Conservation (phyloP, 2,888 invertebrate genomes). For the Lissonota sp. region DNA sequence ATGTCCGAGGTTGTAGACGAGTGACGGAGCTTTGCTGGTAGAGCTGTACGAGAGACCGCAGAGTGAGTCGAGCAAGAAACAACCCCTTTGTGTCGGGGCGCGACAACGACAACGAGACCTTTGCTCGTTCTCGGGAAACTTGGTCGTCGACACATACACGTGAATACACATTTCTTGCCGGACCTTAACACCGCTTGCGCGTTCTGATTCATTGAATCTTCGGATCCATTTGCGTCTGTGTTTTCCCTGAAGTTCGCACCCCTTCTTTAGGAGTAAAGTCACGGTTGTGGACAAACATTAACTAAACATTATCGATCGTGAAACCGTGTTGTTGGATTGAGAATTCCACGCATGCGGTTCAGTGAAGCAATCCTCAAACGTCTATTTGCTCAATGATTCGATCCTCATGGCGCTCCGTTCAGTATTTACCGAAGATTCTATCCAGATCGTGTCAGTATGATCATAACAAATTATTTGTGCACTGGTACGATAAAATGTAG, state of each 20-base stretch:
- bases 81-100: conserved; percentile 48
- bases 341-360: background rate
- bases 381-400: conserved; percentile 28
- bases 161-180: background rate
- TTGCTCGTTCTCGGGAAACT: conserved; percentile 14
- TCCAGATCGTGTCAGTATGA: no score
- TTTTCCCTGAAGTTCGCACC: conserved; percentile 44
- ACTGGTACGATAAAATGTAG: no score
- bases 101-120: conserved; percentile 42
- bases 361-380: conserved; percentile 14
- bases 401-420: background rate
- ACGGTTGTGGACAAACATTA: conserved; percentile 70
- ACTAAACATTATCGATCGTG: conserved; percentile 12
- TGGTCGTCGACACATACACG: conserved; percentile 40
- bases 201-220: conserved; percentile 74
- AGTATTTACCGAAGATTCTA: no score
- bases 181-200: conserved; percentile 59
- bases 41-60: conserved; percentile 42
- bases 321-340: background rate
- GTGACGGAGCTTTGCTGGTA: conserved; percentile 43
- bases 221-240: conserved; percentile 44
- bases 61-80: conserved; percentile 44
- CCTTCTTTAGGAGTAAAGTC: conserved; percentile 54
- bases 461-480: no score
- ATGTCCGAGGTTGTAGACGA: conserved; percentile 26